phyloP scores from a whole-genome alignment of 2,113 vertebrate genomes.

The Callipepla squamata region DNA sequence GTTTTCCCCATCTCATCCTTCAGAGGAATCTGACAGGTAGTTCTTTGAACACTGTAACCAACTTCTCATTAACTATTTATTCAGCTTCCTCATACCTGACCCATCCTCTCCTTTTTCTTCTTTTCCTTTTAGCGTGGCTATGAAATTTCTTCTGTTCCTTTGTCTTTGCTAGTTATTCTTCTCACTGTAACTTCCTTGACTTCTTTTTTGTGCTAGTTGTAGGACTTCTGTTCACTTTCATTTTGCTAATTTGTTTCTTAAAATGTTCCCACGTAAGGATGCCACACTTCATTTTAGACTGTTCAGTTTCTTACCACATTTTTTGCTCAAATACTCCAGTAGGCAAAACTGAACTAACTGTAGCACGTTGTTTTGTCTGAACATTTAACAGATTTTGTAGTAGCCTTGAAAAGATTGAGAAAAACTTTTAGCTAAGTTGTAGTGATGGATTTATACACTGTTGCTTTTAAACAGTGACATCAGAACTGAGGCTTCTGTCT shows the following conservation, averaged over 20 bases:
- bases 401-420: not conserved
- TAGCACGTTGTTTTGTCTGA: not conserved
- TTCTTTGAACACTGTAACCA: not conserved
- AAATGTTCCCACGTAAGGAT: not conserved
- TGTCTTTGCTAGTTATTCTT: not conserved
- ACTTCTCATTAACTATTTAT: not conserved
- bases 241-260: not conserved
- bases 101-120: not conserved
- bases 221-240: not conserved
- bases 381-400: not conserved
- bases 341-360: not conserved
- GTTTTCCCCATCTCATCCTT: not conserved
- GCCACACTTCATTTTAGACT: not conserved
- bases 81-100: not conserved
- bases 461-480: not conserved
- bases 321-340: not conserved
- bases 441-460: not conserved
- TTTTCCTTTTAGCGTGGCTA: not conserved
- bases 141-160: not conserved
- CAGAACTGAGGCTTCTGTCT: not conserved
- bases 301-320: not conserved
- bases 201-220: not conserved
- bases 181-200: not conserved
- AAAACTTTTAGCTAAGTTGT: not conserved
- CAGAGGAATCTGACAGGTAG: not conserved